These are phyloP conservation scores for Cinclus mexicanus DNA, from an alignment of 2,113 vertebrate species.

Conservation along the genomic window DNA sequence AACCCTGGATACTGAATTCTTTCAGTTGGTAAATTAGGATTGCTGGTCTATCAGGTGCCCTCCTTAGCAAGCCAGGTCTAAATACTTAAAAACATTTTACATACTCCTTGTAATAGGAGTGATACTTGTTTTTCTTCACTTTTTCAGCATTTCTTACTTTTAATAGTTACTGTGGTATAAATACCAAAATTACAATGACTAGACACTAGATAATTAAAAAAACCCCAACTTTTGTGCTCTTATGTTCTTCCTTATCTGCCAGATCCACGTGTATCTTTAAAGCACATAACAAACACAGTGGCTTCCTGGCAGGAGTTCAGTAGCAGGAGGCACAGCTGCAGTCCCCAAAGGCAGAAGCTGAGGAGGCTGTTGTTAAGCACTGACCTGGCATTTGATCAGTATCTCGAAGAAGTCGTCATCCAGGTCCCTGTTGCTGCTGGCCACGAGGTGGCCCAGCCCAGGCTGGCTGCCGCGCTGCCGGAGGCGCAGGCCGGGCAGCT, in stretches of 20 bases:
- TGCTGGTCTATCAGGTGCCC: background rate
- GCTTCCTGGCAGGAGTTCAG: background rate
- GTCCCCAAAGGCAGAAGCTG: no score
- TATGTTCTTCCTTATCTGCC: background rate
- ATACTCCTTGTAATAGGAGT: background rate
- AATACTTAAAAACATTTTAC: background rate
- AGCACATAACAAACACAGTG: background rate
- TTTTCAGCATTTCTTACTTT: background rate
- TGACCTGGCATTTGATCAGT: conserved; percentile 91
- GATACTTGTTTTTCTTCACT: background rate
- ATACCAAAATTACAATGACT: background rate
- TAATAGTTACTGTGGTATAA: background rate
- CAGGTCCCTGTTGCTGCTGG: conserved; percentile 78
- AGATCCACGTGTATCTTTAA: background rate
- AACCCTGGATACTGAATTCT: background rate
- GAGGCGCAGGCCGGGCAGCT: conserved; percentile 85
- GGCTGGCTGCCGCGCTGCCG: conserved; percentile 73
- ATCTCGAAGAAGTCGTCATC: conserved; percentile 95
- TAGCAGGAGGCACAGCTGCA: background rate
- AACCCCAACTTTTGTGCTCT: background rate
- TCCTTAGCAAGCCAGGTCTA: background rate
- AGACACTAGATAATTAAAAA: background rate
- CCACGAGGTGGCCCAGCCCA: conserved; percentile 81
- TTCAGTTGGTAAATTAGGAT: background rate
- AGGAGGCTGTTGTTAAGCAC: background rate